Evolutionary conservation across 2,797 vertebrate genomes (phyloP).

Genomic region (Microctenopoma stevenorrisi): DNA sequence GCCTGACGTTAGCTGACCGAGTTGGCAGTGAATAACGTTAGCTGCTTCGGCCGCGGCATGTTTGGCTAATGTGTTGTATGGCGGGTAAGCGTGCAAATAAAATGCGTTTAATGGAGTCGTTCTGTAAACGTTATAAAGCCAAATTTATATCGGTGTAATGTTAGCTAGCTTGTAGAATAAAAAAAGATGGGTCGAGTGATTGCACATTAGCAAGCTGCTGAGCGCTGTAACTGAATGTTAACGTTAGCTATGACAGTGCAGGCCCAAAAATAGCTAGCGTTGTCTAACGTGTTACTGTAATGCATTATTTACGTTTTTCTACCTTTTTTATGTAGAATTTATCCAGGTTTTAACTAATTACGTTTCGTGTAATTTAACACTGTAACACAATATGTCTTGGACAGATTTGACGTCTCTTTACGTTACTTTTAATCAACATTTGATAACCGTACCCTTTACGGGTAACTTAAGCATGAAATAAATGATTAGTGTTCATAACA

Average conservation of each 20-base stretch:
- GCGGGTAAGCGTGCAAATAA: neutral
- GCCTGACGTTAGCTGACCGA: conserved; percentile 20
- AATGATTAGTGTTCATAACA: neutral
- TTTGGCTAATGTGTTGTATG: neutral
- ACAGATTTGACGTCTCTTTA: too few relatives aligned
- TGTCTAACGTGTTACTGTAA: conserved; percentile 48
- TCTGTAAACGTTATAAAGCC: rapidly evolving
- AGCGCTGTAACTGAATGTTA: conserved; percentile 35
- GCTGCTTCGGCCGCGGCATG: conserved; percentile 51
- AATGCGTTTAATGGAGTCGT: rapidly evolving
- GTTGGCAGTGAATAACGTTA: conserved; percentile 1
- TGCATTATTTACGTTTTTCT: conserved; percentile 22
- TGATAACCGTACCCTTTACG: neutral
- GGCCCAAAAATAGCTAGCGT: conserved; percentile 44
- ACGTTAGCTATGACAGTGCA: neutral
- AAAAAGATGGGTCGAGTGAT: too few relatives aligned
- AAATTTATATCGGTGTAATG: rapidly evolving
- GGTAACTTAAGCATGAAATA: conserved; percentile 34
- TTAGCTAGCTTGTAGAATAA: neutral
- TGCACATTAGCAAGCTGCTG: neutral
- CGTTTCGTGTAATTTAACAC: neutral
- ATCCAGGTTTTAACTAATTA: rapidly evolving
- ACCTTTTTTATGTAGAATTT: rapidly evolving
- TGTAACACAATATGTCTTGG: too few relatives aligned
- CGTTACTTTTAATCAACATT: neutral